Base-by-base conservation (phyloP, 1,140 invertebrate genomes). In the Agraylea sexmaculata region DNA sequence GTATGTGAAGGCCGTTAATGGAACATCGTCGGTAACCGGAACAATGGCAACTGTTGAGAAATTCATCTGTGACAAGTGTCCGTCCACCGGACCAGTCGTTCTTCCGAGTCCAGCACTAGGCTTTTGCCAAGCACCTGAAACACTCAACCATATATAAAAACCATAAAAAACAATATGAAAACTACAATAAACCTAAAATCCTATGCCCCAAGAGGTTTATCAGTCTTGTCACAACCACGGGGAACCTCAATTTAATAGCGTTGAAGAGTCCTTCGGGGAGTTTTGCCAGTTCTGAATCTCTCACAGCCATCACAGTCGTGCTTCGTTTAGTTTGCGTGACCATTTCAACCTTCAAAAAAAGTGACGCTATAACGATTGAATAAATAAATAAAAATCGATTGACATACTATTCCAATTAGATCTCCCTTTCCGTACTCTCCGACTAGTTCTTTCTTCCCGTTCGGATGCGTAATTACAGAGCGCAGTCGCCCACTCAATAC, bases 341-440 rank as follows among this genome's bases (percentile, higher is more conserved):
- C 71, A 97, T 94, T 63, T 99, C 95, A 19, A 97, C 77, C 78
- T 80, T 48, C 12, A 54, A 47, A 49, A 43, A 32, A 22, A 34
- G 22, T 23, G 32, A 28, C 25, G 18, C 40, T 21, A 22, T 44
- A 25, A 7, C 23, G 7, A 47, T 21, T 28, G 25, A 30, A 22
- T 5, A 21, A 12, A 15, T 15, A 39, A 15, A 45, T 44, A 19
- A 10, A 35, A 32, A 32, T 8, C 11, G 10, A 31, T 44, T 43
- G 16, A 75, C 77, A 73, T 57, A 83, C 90, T 55, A 99, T 92
- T 36, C 96, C 96, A 23, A 99, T 84, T 1, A 99, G 68, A 65
- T 99, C 95, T 10, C 95, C 95, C 59, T 93, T 87, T 37, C 94
- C 94, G 62, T 97, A 99, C 66, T 99, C 96, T 12, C 87, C 91